phyloP scores from a whole-genome alignment of 92 coral and sea anemone genomes.

The Plumapathes pennacea region DNA sequence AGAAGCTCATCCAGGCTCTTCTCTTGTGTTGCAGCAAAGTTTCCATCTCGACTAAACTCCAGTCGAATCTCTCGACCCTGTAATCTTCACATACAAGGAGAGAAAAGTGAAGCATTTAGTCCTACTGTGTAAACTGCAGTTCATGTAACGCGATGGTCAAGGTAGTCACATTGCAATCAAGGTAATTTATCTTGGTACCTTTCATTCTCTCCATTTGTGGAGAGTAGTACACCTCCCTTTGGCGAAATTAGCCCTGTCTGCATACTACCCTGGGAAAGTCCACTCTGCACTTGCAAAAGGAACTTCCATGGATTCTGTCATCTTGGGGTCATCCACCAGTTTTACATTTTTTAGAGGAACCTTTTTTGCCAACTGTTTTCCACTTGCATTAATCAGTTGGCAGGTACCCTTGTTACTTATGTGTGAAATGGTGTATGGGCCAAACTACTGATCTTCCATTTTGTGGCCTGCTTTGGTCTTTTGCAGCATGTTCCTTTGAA shows the following conservation, averaged over 20 bases:
- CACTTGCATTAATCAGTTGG: conserved; percentile 10
- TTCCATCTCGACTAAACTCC: too few relatives aligned
- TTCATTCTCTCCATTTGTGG: neutral
- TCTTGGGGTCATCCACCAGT: neutral
- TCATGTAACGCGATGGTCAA: too few relatives aligned
- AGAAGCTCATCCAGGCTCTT: too few relatives aligned
- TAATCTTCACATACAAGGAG: too few relatives aligned
- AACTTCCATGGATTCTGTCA: conserved; percentile 3
- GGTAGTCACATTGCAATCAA: too few relatives aligned
- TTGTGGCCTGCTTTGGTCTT: conserved; percentile 49
- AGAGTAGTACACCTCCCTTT: neutral
- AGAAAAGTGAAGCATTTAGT: too few relatives aligned
- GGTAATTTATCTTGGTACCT: too few relatives aligned
- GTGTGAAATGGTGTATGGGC: conserved; percentile 33
- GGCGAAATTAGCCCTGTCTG: neutral
- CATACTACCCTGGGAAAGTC: neutral
- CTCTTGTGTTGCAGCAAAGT: too few relatives aligned
- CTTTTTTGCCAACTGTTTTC: conserved; percentile 11
- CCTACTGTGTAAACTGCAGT: too few relatives aligned
- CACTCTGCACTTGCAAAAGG: conserved; percentile 18
- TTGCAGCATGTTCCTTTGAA: conserved; percentile 55
- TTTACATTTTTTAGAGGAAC: conserved; percentile 34
- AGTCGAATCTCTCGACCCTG: too few relatives aligned
- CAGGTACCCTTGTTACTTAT: conserved; percentile 41
- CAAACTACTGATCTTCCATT: conserved; percentile 60